These are phyloP conservation scores for Halictus quadricinctus DNA, from an alignment of 2,888 invertebrate genomes.

Conservation along the genomic window DNA sequence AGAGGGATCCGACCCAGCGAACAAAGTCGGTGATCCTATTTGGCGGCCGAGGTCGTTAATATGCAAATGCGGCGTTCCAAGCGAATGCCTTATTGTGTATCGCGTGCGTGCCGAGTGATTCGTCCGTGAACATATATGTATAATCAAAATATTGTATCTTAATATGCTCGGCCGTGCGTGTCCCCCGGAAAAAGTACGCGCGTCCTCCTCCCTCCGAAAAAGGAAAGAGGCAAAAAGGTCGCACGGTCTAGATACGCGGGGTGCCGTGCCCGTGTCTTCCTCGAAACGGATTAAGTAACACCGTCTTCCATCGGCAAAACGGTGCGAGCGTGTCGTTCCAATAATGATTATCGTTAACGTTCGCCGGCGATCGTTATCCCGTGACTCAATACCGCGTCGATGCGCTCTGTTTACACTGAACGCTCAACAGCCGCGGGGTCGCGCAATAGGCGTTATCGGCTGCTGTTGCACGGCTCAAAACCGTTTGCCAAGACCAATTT, in stretches of 20 bases:
- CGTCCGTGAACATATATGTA: constrained; percentile 35
- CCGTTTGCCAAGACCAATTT: constrained; percentile 24
- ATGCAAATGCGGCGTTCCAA: constrained; percentile 61
- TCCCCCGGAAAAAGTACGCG: constrained; percentile 12
- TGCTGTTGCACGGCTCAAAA: constrained; percentile 38
- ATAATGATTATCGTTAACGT: constrained; percentile 46
- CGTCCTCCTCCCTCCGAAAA: constrained; percentile 7
- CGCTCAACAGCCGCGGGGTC: constrained; percentile 34
- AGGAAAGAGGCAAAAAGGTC: background rate
- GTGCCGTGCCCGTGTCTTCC: background rate
- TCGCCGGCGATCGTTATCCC: constrained; percentile 41
- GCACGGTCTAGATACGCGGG: background rate
- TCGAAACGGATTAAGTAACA: background rate
- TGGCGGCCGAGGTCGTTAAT: constrained; percentile 58
- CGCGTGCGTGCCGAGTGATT: constrained; percentile 53
- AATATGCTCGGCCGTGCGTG: constrained; percentile 19
- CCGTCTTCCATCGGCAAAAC: constrained; percentile 26
- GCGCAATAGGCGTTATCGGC: constrained; percentile 43
- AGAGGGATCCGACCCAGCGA: background rate
- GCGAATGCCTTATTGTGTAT: constrained; percentile 50
- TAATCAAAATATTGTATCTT: constrained; percentile 51
- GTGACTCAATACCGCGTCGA: constrained; percentile 55
- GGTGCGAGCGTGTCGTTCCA: constrained; percentile 21
- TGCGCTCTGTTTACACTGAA: constrained; percentile 61
- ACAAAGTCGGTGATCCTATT: constrained; percentile 50